phyloP scores from a whole-genome alignment of 1,140 invertebrate species.

The Hyles vespertilio region DNA sequence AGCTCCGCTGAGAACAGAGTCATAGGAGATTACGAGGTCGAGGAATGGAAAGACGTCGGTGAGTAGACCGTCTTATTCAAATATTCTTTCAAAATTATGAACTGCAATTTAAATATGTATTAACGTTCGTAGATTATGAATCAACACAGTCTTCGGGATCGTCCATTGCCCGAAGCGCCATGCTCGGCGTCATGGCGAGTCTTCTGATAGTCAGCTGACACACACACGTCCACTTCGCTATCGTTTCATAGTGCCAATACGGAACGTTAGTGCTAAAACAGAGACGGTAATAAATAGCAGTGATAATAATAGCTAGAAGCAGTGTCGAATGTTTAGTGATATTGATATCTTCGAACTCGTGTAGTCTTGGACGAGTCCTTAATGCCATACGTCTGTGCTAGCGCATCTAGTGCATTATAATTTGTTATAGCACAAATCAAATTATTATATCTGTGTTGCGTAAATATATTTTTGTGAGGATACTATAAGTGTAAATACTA shows the following conservation, averaged over 20 bases:
- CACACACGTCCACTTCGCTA: constrained; percentile 4
- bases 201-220: constrained; percentile 53
- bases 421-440: not conserved
- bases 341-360: constrained; percentile 4
- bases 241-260: constrained; percentile 38
- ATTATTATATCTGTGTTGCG: constrained; percentile 7
- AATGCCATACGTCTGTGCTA: too few relatives aligned
- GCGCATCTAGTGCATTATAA: too few relatives aligned
- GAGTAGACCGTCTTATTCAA: constrained; percentile 31
- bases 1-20: constrained; percentile 70
- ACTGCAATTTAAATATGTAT: not conserved
- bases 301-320: constrained; percentile 19
- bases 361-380: not conserved
- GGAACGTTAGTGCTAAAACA: constrained; percentile 28
- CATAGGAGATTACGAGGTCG: constrained; percentile 77
- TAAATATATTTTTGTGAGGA: constrained; percentile 21
- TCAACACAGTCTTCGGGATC: constrained; percentile 60
- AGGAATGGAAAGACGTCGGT: constrained; percentile 79
- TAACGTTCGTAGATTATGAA: constrained; percentile 49
- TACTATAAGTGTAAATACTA: constrained; percentile 36
- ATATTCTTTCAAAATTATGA: too few relatives aligned
- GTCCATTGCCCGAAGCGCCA: constrained; percentile 20
- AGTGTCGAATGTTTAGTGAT: constrained; percentile 6
- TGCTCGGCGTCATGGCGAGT: constrained; percentile 27
- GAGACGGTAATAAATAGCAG: constrained; percentile 18